These are phyloP conservation scores for Contarinia nasturtii DNA, from an alignment of 1,140 invertebrate genomes.

Conservation along the genomic window DNA sequence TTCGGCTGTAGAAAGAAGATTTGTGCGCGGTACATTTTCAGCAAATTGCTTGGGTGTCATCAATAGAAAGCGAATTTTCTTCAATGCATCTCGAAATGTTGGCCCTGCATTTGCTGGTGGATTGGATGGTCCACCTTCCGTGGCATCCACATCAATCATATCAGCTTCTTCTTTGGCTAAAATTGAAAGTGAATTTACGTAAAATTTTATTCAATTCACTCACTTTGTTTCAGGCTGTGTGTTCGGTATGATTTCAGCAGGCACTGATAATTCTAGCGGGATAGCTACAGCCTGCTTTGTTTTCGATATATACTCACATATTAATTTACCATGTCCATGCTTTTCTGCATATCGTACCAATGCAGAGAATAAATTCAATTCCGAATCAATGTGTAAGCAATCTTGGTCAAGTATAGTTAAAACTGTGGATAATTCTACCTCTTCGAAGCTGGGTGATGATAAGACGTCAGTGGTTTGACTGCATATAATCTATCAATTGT, in stretches of 20 bases:
- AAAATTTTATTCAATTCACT: no score
- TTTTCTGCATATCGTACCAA: slow-evolving; percentile 41
- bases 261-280: no score
- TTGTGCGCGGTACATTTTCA: slow-evolving; percentile 49
- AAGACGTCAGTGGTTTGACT: slow-evolving; percentile 56
- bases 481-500: slow-evolving; percentile 49
- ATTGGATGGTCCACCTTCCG: slow-evolving; percentile 2
- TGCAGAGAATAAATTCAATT: slow-evolving; percentile 55
- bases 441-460: slow-evolving; percentile 50
- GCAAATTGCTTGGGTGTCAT: slow-evolving; percentile 62
- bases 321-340: slow-evolving; percentile 13
- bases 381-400: slow-evolving; percentile 46
- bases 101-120: background rate
- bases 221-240: no score
- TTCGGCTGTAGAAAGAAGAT: slow-evolving; percentile 49
- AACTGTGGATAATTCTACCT: slow-evolving; percentile 50
- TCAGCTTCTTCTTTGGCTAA: slow-evolving; percentile 13
- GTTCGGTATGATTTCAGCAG: no score
- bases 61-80: slow-evolving; percentile 54
- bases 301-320: background rate
- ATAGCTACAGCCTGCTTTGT: no score
- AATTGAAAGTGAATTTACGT: background rate
- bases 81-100: slow-evolving; percentile 31
- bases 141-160: background rate
- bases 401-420: slow-evolving; percentile 54